Percentiles rank a stretch among this genome's conserved stretches.
These are phyloP conservation scores for Apeltes quadracus DNA, from an alignment of 2,113 vertebrate genomes.

Conservation along the genomic window DNA sequence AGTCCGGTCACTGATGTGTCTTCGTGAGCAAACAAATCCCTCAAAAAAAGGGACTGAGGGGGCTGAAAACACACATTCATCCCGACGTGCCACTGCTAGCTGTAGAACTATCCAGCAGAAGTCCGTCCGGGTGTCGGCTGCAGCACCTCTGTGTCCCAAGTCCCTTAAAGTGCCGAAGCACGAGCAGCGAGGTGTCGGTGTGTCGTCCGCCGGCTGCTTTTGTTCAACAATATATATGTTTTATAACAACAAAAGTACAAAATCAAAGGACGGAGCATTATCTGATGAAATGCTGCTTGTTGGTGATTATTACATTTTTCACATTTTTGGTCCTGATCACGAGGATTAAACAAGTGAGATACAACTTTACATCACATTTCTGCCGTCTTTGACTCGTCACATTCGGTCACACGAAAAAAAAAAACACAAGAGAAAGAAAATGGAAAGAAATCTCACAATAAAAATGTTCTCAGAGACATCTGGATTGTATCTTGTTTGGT, in stretches of 20 bases:
- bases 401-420: neutral
- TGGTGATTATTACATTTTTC: neutral
- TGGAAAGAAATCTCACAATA: neutral
- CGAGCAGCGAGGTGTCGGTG: neutral
- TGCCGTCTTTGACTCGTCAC: neutral
- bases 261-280: neutral
- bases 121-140: neutral
- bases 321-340: neutral
- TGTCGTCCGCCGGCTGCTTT: neutral
- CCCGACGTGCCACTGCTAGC: neutral
- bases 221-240: neutral
- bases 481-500: neutral
- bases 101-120: neutral
- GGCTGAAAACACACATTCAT: neutral
- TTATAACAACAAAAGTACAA: neutral
- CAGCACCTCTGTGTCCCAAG: too few relatives aligned
- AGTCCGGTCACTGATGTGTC: neutral
- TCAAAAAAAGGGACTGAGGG: neutral
- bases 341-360: neutral
- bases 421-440: neutral
- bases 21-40: neutral
- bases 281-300: neutral
- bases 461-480: constrained; percentile 1
- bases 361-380: neutral
- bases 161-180: neutral